These are phyloP conservation scores for Cacoxenus indagator DNA, from an alignment of 2,888 invertebrate genomes.

Conservation along the genomic window DNA sequence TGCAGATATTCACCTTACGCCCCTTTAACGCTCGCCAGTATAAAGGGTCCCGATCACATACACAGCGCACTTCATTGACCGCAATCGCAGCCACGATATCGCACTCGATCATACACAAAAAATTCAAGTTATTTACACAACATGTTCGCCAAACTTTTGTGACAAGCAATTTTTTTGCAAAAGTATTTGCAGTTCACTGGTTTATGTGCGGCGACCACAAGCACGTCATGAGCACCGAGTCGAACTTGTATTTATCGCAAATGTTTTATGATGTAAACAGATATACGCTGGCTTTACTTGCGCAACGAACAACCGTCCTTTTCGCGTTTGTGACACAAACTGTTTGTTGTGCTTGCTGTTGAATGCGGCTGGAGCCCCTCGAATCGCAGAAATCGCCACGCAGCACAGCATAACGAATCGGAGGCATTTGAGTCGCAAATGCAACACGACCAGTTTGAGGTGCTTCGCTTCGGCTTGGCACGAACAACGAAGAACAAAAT, in stretches of 20 bases:
- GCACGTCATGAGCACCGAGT: background rate
- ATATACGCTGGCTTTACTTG: background rate
- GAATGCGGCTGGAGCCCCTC: slow-evolving; percentile 30
- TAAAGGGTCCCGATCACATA: too few species aligned
- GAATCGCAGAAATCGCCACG: background rate
- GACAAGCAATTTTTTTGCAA: slow-evolving; percentile 26
- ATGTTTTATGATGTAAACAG: background rate
- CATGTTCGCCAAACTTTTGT: background rate
- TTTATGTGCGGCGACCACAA: background rate
- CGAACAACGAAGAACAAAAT: background rate
- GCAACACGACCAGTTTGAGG: background rate
- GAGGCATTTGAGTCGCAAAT: background rate
- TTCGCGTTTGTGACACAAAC: slow-evolving; percentile 64
- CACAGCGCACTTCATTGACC: too few species aligned
- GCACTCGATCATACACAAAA: too few species aligned
- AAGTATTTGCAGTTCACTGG: background rate
- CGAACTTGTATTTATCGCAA: background rate
- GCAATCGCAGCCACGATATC: too few species aligned
- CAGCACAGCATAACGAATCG: background rate
- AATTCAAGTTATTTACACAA: background rate
- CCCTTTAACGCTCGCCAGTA: too few species aligned
- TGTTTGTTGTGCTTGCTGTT: slow-evolving; percentile 53
- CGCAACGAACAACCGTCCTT: slow-evolving; percentile 56
- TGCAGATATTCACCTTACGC: too few species aligned
- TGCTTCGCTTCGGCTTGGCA: background rate